phyloP scores from a whole-genome alignment of 2,113 vertebrate genomes.

The Oryzias javanicus region DNA sequence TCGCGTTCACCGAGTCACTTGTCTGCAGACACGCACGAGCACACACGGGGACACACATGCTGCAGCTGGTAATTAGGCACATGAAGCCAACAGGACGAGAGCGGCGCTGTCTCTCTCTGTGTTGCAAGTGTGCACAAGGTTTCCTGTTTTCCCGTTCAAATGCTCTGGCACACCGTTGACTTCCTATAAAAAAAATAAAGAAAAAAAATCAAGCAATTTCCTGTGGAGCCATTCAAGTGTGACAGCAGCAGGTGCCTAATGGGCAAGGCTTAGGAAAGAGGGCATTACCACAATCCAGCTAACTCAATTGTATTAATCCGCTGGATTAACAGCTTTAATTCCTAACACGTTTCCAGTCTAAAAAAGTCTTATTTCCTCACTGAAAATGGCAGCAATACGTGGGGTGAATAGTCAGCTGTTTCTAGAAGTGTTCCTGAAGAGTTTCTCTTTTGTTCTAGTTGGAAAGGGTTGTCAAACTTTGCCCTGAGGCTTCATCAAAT shows the following conservation, averaged over 20 bases:
- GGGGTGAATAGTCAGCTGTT: conserved; percentile 44
- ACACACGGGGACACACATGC: conserved; percentile 23
- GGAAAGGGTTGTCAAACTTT: conserved; percentile 1
- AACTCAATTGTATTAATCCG: conserved; percentile 80
- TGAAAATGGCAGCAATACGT: conserved; percentile 55
- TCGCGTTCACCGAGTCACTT: conserved; percentile 66
- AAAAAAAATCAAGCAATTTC: conserved; percentile 68
- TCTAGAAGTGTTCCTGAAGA: neutral
- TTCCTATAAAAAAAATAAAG: conserved; percentile 28
- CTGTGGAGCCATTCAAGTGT: conserved; percentile 54
- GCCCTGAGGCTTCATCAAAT: neutral
- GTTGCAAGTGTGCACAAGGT: conserved; percentile 17
- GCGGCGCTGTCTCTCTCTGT: conserved; percentile 49
- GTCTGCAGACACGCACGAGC: conserved; percentile 28
- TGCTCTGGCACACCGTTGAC: conserved; percentile 33
- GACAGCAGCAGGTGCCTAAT: conserved; percentile 74
- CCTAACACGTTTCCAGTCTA: conserved; percentile 63
- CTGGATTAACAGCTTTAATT: conserved; percentile 72
- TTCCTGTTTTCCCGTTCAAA: conserved; percentile 51
- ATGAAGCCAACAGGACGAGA: conserved; percentile 59
- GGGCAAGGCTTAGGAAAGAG: conserved; percentile 69
- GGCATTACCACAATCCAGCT: conserved; percentile 71
- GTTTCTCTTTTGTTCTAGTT: conserved; percentile 24
- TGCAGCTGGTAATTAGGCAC: conserved; percentile 61
- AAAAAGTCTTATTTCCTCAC: conserved; percentile 64